Evolutionary conservation across 2,888 invertebrate genomes (phyloP).

Genomic region (Pemphredon lugubris): DNA sequence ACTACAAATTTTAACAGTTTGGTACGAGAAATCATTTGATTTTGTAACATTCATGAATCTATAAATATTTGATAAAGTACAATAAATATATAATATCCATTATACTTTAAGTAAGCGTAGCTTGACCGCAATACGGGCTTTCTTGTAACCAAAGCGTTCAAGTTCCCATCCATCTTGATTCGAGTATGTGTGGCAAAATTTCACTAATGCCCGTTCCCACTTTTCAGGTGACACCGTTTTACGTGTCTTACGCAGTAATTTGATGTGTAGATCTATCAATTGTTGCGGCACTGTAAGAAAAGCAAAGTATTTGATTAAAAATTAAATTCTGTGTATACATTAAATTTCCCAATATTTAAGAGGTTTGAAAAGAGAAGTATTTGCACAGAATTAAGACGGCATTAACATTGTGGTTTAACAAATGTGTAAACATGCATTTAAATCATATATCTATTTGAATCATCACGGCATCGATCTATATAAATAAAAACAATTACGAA

Average conservation of each 20-base stretch:
- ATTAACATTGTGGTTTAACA: too few relatives aligned
- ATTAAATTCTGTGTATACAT: not conserved
- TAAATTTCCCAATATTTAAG: not conserved
- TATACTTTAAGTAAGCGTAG: constrained; percentile 93
- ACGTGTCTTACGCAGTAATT: constrained; percentile 92
- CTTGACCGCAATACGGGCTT: constrained; percentile 93
- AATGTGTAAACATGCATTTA: too few relatives aligned
- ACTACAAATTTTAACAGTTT: not conserved
- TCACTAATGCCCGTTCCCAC: constrained; percentile 95
- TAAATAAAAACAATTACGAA: not conserved
- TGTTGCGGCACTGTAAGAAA: constrained; percentile 87
- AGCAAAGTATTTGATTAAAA: not conserved
- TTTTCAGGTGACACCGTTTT: constrained; percentile 91
- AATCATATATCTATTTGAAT: too few relatives aligned
- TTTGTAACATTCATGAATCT: not conserved
- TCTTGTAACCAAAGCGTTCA: constrained; percentile 97
- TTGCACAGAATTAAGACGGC: not conserved
- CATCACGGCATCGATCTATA: not conserved
- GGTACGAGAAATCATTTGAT: too few relatives aligned
- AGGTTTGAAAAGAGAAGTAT: not conserved
- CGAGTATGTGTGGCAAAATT: constrained; percentile 94
- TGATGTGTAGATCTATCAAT: constrained; percentile 93
- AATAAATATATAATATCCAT: constrained; percentile 14
- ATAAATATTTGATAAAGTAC: not conserved
- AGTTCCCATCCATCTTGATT: constrained; percentile 98